Percentiles rank a stretch among this genome's conserved stretches.
phyloP scores from a whole-genome alignment of 2,113 vertebrate genomes.

The Crypturellus undulatus region DNA sequence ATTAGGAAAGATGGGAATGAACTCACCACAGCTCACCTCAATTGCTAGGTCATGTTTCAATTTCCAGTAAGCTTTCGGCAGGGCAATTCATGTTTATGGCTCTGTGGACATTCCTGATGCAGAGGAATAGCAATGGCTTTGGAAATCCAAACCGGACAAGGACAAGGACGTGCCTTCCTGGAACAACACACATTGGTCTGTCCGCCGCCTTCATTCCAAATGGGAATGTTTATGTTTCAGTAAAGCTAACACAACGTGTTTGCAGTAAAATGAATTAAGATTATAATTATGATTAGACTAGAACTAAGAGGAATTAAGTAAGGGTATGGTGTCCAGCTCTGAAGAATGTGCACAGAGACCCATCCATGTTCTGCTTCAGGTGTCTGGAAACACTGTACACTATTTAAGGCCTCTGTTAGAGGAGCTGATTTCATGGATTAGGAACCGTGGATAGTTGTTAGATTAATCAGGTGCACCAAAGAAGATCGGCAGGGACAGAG shows the following conservation, averaged over 20 bases:
- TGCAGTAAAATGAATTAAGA: not conserved
- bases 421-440: not conserved
- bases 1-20: constrained; percentile 32
- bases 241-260: not conserved
- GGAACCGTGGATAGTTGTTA: not conserved
- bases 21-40: constrained; percentile 38
- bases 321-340: not conserved
- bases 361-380: not conserved
- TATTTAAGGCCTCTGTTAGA: not conserved
- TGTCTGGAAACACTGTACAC: not conserved
- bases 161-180: not conserved
- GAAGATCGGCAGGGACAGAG: not conserved
- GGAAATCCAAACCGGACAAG: not conserved
- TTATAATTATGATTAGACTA: too few relatives aligned
- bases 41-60: constrained; percentile 10
- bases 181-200: not conserved
- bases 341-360: not conserved
- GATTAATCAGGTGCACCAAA: not conserved
- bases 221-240: not conserved
- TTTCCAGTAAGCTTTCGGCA: constrained; percentile 51
- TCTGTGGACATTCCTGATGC: not conserved
- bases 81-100: not conserved
- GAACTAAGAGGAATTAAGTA: not conserved
- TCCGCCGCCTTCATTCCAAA: not conserved
- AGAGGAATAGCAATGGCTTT: not conserved